Percentiles rank a stretch among this genome's conserved stretches.
Evolutionary conservation across 2,888 invertebrate genomes (phyloP).

Genomic region (Erebia aethiops): DNA sequence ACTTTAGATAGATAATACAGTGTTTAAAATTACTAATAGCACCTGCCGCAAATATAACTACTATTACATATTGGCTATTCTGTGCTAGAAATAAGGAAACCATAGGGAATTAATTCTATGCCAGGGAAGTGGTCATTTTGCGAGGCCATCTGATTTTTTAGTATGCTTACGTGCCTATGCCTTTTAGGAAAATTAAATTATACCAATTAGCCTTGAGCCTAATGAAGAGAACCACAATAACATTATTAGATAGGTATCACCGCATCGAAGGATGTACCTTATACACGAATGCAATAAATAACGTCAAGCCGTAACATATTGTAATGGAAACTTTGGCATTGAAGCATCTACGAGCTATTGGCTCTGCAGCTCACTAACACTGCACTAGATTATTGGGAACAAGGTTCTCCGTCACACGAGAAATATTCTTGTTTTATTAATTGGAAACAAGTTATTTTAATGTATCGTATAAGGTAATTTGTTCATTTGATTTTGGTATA

Average conservation of each 20-base stretch:
- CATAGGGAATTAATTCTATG: too few relatives aligned
- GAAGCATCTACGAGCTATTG: slow-evolving; percentile 1
- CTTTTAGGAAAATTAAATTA: neutral
- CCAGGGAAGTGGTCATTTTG: too few relatives aligned
- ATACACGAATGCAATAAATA: slow-evolving; percentile 8
- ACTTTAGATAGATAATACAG: too few relatives aligned
- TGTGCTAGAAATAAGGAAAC: too few relatives aligned
- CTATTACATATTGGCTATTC: too few relatives aligned
- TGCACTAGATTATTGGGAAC: slow-evolving; percentile 12
- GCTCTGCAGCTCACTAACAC: neutral
- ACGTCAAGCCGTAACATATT: slow-evolving; percentile 13
- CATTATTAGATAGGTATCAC: neutral
- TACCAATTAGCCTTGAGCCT: neutral
- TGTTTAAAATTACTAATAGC: too few relatives aligned
- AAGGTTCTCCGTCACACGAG: slow-evolving; percentile 12
- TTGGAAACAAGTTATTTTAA: neutral
- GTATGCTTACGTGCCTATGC: too few relatives aligned
- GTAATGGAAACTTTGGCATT: slow-evolving; percentile 18
- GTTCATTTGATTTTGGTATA: too few relatives aligned
- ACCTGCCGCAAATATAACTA: too few relatives aligned
- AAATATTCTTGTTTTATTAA: slow-evolving; percentile 12
- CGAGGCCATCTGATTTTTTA: neutral
- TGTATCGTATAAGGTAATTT: too few relatives aligned
- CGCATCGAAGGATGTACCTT: neutral
- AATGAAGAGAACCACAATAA: neutral